Percentiles rank a stretch among this genome's conserved stretches.
Evolutionary conservation across 1,140 invertebrate genomes (phyloP).

Genomic region (Daktulosphaira vitifoliae): DNA sequence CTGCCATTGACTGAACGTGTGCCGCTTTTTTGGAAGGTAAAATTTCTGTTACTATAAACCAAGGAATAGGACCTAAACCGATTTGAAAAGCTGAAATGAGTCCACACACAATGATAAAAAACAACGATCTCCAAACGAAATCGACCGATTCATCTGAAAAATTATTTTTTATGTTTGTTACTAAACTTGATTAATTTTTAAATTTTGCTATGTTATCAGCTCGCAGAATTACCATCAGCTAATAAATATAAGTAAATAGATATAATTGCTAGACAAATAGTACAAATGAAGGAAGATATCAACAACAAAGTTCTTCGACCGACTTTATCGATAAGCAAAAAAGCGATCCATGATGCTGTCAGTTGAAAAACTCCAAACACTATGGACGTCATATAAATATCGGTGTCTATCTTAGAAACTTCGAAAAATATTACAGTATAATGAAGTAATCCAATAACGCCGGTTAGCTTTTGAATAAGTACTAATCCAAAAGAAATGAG

Average conservation of each 20-base stretch:
- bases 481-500: constrained; percentile 44
- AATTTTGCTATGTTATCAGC: too few species aligned
- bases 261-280: constrained; percentile 52
- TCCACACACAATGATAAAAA: constrained; percentile 39
- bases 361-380: constrained; percentile 41
- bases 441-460: constrained; percentile 53
- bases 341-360: not conserved
- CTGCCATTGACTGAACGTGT: constrained; percentile 47
- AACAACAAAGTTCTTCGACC: constrained; percentile 62
- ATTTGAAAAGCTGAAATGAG: constrained; percentile 50
- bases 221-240: too few species aligned
- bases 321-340: constrained; percentile 62
- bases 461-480: constrained; percentile 47
- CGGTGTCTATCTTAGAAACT: constrained; percentile 41
- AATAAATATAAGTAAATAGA: not conserved
- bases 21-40: constrained; percentile 55
- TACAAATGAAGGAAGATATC: constrained; percentile 56
- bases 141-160: not conserved
- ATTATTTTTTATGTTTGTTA: too few species aligned
- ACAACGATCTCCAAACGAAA: not conserved
- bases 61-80: constrained; percentile 63
- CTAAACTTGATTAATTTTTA: too few species aligned
- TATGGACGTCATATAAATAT: constrained; percentile 41
- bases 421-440: constrained; percentile 48
- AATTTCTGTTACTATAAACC: constrained; percentile 59